Base-by-base conservation (phyloP, 1,140 invertebrate species). In the Odontomachus brunneus region DNA sequence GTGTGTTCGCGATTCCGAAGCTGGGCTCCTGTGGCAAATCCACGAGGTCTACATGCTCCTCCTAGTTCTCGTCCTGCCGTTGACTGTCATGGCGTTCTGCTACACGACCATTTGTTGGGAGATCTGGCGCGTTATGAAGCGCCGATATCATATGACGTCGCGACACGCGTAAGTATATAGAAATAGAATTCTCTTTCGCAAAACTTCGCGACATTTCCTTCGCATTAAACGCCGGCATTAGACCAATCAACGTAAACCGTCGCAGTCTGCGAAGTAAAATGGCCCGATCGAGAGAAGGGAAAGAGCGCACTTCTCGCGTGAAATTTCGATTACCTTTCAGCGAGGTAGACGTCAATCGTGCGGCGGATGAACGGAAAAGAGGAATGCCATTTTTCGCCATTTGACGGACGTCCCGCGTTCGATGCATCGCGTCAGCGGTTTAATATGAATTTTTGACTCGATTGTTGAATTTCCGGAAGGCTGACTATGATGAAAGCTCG, bases 31-130 rank as follows among this genome's bases (percentile, higher is more conserved):
- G 33, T 96, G 95, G 94, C 93, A 92, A 38, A 88, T 95, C 22
- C 96, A 97, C 89, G 96, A 97, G 90, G 88, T 96, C 0, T 97
- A 96, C 89, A 96, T 96, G 95, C 91, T 97, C 11, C 72, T 95
- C 1, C 81, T 97, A 12, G 95, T 97, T n/a, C 93, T 97, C 0
- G 90, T 96, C 0, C 85, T 96, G 0, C 96, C 96, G 0, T 93
- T 96, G 3, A 89, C 90, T 26, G 94, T 97, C 49, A 97, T 97
- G 96, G 95, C 92, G 3, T 95, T 95, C 78, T 95, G 96, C 62
- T 97, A 97, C 87, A 93, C 94, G 4, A 93, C 94, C 78, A 97
- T 97, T 83, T 96, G 96, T 88, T 95, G 94, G 91, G 96, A 96
- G 90, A 95, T 97, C 49, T 96, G 96, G 94, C 94, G 93, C 51